These are phyloP conservation scores for Phaethon lepturus DNA, from an alignment of 2,113 vertebrate species.

Conservation along the genomic window DNA sequence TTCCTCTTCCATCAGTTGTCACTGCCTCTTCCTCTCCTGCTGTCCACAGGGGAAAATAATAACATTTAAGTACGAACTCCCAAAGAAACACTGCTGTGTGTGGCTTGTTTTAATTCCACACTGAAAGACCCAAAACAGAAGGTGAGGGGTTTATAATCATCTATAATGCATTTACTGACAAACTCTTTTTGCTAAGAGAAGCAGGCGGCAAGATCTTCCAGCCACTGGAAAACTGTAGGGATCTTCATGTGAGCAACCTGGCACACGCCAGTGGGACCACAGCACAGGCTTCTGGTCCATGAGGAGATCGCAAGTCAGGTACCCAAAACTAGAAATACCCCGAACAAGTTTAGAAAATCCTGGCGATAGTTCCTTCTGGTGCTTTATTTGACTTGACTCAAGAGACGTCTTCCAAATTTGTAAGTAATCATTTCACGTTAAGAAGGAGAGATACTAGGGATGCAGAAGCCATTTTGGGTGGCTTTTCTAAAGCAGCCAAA, in stretches of 20 bases:
- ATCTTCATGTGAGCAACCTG: background rate
- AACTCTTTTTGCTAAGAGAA: background rate
- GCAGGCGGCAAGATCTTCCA: background rate
- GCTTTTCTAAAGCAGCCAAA: background rate
- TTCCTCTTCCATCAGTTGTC: background rate
- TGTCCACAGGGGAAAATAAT: background rate
- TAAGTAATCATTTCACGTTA: background rate
- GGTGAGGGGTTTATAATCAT: background rate
- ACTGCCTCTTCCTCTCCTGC: background rate
- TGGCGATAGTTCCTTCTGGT: background rate
- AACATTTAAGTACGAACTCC: background rate
- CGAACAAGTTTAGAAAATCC: background rate
- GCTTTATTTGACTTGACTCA: background rate
- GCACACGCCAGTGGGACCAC: accelerated
- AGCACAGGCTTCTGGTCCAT: background rate
- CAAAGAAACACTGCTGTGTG: background rate
- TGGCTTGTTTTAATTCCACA: background rate
- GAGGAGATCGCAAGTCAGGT: background rate
- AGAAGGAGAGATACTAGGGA: background rate
- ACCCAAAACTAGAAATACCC: background rate
- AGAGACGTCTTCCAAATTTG: background rate
- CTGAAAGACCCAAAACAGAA: background rate
- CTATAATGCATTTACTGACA: background rate
- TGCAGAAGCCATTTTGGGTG: background rate
- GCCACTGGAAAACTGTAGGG: background rate